Percentiles rank a stretch among this genome's conserved stretches.
Conservation (phyloP, 2,113 vertebrate species). For the Cheirogaleus medius region DNA sequence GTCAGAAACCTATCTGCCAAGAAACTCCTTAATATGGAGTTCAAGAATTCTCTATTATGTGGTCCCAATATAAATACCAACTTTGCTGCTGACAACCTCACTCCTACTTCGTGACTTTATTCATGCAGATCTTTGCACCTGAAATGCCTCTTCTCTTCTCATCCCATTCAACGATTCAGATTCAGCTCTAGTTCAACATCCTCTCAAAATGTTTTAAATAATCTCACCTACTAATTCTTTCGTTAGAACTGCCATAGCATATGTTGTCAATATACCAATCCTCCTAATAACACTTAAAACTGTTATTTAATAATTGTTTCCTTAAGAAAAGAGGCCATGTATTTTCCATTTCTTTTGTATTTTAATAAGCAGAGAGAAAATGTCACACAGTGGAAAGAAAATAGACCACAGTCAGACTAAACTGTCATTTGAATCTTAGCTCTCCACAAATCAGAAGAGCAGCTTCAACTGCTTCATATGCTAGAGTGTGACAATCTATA, state of each 20-base stretch:
- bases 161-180: neutral
- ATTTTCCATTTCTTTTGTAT: conserved; percentile 7
- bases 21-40: neutral
- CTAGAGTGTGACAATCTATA: neutral
- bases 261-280: neutral
- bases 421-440: neutral
- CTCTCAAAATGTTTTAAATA: conserved; percentile 25
- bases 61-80: neutral
- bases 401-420: too few species aligned
- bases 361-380: neutral
- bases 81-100: neutral
- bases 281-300: neutral
- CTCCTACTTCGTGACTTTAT: neutral
- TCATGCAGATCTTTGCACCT: neutral
- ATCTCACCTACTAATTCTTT: neutral
- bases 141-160: neutral
- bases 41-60: neutral
- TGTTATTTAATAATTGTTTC: neutral
- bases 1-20: neutral
- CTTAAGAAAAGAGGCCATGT: neutral
- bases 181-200: neutral
- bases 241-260: neutral
- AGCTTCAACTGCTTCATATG: neutral
- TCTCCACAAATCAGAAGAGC: too few species aligned
- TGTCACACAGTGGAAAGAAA: too few species aligned